Percentiles rank a stretch among this genome's conserved stretches.
Evolutionary conservation across 2,888 invertebrate species (phyloP).

Genomic region (Tipula unca): DNA sequence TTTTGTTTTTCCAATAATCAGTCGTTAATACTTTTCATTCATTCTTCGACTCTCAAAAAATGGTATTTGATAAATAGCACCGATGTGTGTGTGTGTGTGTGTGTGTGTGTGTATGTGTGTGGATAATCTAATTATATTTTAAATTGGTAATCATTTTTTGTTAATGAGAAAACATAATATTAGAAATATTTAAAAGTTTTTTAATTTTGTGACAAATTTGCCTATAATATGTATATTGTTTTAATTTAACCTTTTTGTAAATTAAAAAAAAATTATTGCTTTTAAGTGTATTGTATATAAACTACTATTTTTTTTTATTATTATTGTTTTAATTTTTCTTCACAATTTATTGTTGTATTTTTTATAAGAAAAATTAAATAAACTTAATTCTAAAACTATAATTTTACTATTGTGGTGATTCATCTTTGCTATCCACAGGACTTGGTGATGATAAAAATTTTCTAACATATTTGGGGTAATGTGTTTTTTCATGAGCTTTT

Average conservation of each 20-base stretch:
- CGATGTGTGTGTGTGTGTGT: neutral
- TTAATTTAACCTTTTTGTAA: constrained; percentile 25
- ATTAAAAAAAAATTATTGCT: neutral
- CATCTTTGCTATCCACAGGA: constrained; percentile 75
- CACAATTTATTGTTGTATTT: constrained; percentile 40
- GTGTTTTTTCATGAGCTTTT: constrained; percentile 88
- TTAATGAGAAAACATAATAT: neutral
- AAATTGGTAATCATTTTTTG: neutral
- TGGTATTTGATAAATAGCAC: neutral
- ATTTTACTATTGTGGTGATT: constrained; percentile 62
- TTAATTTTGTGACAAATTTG: neutral
- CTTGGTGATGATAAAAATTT: constrained; percentile 84
- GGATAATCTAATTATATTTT: neutral
- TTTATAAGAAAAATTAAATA: constrained; percentile 37
- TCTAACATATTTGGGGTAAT: constrained; percentile 84
- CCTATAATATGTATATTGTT: constrained; percentile 24
- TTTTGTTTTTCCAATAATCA: neutral
- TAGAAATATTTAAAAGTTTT: neutral
- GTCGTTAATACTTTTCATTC: neutral
- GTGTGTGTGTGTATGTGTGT: neutral
- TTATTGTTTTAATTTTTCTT: constrained; percentile 33
- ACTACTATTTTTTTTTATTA: constrained; percentile 27
- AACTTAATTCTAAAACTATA: constrained; percentile 39
- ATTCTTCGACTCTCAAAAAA: neutral
- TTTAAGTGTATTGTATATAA: constrained; percentile 24